phyloP scores from a whole-genome alignment of 2,888 invertebrate genomes.

The Protonemura montana region DNA sequence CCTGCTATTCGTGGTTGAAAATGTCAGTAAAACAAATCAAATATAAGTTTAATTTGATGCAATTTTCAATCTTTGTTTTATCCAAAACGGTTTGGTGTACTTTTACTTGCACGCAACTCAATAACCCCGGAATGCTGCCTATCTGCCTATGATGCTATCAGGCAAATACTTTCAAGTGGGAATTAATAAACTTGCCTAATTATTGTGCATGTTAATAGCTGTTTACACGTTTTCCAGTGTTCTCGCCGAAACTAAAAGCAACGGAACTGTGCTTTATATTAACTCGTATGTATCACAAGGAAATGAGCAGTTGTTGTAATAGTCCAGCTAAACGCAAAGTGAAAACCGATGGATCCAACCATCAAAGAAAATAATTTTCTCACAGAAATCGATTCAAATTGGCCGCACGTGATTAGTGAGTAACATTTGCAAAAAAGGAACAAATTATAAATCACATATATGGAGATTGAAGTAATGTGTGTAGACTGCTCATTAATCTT shows the following conservation, averaged over 20 bases:
- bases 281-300: neutral
- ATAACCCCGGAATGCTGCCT: neutral
- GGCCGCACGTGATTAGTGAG: neutral
- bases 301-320: neutral
- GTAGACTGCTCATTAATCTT: neutral
- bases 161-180: neutral
- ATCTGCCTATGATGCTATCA: neutral
- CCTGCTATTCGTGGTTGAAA: neutral
- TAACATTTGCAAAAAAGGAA: neutral
- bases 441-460: neutral
- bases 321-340: neutral
- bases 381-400: neutral
- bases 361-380: neutral
- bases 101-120: neutral
- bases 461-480: neutral
- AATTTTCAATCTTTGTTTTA: neutral
- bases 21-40: neutral
- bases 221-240: neutral
- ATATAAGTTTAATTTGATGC: neutral
- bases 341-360: neutral
- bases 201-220: neutral
- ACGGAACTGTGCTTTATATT: no score
- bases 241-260: no score
- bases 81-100: neutral
- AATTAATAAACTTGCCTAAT: neutral